Percentiles rank a stretch among this genome's conserved stretches.
Conservation (phyloP, 2,113 vertebrate genomes). For the Oncorhynchus keta region DNA sequence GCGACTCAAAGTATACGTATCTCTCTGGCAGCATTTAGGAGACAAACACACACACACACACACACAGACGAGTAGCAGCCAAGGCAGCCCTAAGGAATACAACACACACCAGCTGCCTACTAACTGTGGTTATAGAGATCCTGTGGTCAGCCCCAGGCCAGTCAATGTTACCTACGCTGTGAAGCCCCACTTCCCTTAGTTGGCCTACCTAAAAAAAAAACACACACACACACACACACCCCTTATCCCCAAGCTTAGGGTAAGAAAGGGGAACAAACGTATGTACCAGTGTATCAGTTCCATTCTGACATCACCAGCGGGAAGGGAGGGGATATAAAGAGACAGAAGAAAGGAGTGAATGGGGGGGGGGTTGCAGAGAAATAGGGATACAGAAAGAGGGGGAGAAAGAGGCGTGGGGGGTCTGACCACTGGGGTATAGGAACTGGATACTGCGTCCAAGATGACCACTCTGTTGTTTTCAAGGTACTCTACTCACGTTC, state of each 20-base stretch:
- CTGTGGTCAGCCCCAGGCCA: background rate
- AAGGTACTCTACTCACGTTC: no score
- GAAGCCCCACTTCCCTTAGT: background rate
- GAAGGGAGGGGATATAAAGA: no score
- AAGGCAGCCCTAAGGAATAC: background rate
- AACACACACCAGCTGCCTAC: background rate
- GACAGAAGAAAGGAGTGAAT: background rate
- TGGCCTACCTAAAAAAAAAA: background rate
- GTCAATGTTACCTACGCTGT: conserved; percentile 6
- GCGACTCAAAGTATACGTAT: no score
- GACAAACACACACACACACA: no score
- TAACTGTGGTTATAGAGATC: background rate
- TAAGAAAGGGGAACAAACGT: background rate
- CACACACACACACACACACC: conserved; percentile 6
- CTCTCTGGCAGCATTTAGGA: no score
- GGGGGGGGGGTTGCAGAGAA: conserved; percentile 45
- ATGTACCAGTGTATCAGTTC: no score
- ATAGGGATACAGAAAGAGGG: conserved; percentile 62
- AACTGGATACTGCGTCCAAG: background rate
- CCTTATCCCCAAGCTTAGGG: background rate
- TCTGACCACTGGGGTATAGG: background rate
- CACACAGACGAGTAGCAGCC: no score
- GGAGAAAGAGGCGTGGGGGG: background rate
- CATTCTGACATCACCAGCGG: no score
- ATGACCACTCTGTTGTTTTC: no score